Evolutionary conservation across 2,888 invertebrate species (phyloP).

Genomic region (Temnothorax ravouxi): DNA sequence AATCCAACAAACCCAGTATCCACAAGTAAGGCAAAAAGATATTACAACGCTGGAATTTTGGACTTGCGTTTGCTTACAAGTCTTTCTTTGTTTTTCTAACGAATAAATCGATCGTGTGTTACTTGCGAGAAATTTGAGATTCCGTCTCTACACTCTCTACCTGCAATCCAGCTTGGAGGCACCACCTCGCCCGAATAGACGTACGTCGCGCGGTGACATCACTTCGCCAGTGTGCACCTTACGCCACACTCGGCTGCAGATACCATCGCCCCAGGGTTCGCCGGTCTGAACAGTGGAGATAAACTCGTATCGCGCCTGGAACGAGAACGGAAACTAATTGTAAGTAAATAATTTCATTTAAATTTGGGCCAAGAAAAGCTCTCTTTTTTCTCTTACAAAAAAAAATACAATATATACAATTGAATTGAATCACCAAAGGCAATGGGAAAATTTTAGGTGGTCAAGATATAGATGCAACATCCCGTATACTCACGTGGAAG

Average conservation of each 20-base stretch:
- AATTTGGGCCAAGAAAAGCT: not conserved
- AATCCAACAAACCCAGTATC: not conserved
- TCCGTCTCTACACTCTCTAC: not conserved
- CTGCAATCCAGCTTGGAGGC: slow-evolving; percentile 91
- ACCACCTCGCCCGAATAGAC: slow-evolving; percentile 95
- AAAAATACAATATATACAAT: not conserved
- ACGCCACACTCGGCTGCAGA: slow-evolving; percentile 89
- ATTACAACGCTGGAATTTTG: not conserved
- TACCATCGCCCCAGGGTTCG: slow-evolving; percentile 87
- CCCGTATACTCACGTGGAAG: slow-evolving; percentile 80
- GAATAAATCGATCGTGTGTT: not conserved
- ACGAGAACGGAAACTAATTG: not conserved
- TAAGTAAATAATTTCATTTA: not conserved
- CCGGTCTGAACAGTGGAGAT: slow-evolving; percentile 93
- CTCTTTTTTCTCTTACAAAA: not conserved
- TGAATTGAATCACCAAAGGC: not conserved
- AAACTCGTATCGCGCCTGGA: slow-evolving; percentile 91
- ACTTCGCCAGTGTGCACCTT: slow-evolving; percentile 90
- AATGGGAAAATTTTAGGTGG: not conserved
- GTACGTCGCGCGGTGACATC: slow-evolving; percentile 91
- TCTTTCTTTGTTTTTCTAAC: not conserved
- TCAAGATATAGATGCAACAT: not conserved
- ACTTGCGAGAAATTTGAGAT: not conserved
- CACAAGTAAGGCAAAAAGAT: not conserved
- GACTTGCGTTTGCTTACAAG: not conserved